Base-by-base conservation (phyloP, 2,113 vertebrate species). In the Alces alces region DNA sequence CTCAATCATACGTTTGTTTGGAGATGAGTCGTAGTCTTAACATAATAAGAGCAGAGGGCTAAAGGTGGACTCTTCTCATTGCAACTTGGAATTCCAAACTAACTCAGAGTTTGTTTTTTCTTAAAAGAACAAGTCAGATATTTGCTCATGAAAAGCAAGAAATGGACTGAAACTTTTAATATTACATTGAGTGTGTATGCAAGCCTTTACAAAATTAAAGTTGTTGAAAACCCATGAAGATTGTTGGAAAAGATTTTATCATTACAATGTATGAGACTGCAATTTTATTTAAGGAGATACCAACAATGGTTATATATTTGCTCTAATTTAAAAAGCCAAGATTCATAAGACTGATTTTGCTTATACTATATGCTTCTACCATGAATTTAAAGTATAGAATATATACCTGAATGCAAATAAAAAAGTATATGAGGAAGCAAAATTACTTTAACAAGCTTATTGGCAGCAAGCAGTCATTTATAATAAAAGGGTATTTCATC, bases 11-110 rank as follows among this genome's bases (percentile, higher is more conserved):
- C 91, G 98, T 99, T 99, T 99, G 99, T 99, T 99, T 99, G 98
- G 98, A 99, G 99, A 99, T 99, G 99, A 97, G 99, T 99, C 99
- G 98, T 98, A 98, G 99, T 99, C 98, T 99, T 98, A 99, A 99
- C 99, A 99, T 98, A 98, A 98, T 96, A 98, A 98, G 96, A 98
- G 96, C 84, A 97, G 96, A 95, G 96, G 97, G 98, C 97, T 98
- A 98, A 96, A 98, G 95, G 95, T 96, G 96, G 91, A 97, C 96
- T 98, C 98, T 98, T 98, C 98, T 98, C 97, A 97, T 58, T 95
- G 98, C 96, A 97, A 94, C 97, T 79, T 97, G 97, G 98, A 98
- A 98, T 97, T 93, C 80, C 78, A 96, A 98, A 91, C 93, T 98
- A 98, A 98, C 55, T 73, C 30, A 12, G 57, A 87, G 78, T 91